Percentiles rank a stretch among this genome's conserved stretches.
phyloP scores from a whole-genome alignment of 2,888 invertebrate species.

The Erpobdella octoculata region DNA sequence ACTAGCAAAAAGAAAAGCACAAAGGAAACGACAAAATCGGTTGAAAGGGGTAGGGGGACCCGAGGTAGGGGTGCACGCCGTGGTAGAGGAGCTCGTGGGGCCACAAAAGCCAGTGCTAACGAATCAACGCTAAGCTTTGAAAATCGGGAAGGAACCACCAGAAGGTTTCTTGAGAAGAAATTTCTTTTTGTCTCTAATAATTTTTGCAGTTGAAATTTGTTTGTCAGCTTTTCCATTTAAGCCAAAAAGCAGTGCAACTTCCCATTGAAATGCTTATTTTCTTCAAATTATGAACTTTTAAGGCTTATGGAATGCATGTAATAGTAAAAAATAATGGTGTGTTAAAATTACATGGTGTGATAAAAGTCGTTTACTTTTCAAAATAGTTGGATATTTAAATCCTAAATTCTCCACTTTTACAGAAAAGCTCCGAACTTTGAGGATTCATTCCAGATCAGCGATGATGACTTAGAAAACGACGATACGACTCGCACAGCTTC shows the following conservation, averaged over 20 bases:
- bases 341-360: no score
- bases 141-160: not conserved
- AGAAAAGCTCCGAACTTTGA: not conserved
- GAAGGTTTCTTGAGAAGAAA: not conserved
- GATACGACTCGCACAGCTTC: not conserved
- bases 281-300: no score
- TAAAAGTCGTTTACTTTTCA: no score
- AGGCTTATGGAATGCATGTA: no score
- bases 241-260: no score
- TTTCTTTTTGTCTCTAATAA: not conserved
- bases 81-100: constrained; percentile 19
- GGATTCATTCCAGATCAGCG: not conserved
- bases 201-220: no score
- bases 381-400: no score
- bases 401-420: no score
- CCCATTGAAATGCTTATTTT: no score
- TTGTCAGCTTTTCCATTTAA: no score
- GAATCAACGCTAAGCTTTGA: not conserved
- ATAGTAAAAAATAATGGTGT: no score
- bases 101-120: not conserved
- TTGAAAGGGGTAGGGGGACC: constrained; percentile 1
- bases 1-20: not conserved
- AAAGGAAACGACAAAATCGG: not conserved
- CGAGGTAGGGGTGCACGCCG: constrained; percentile 16
- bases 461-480: not conserved